A percentile compares a stretch with the other conserved stretches of the same genome.
Conservation (phyloP, 2,797 vertebrate genomes). For the Bovichtus diacanthus region DNA sequence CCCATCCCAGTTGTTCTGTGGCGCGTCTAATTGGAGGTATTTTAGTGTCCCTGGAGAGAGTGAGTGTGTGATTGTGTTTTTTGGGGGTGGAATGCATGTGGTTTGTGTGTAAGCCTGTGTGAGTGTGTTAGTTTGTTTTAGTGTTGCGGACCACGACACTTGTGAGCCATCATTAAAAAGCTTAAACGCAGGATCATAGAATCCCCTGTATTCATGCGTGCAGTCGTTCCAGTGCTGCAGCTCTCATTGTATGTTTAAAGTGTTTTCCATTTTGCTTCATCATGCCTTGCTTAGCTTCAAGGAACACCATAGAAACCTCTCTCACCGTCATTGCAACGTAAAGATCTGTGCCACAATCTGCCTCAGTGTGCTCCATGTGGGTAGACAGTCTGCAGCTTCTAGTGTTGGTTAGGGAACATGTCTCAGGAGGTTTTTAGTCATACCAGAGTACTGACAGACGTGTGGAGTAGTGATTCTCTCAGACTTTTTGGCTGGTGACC, state of each 20-base stretch:
- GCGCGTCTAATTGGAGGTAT: conserved; percentile 75
- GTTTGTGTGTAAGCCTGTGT: conserved; percentile 11
- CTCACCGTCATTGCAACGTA: conserved; percentile 31
- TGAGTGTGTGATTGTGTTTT: conserved; percentile 40
- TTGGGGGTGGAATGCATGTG: conserved; percentile 15
- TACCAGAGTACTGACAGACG: conserved; percentile 6
- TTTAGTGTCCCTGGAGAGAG: conserved; percentile 70
- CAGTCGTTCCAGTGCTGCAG: conserved; percentile 22
- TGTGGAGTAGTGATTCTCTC: conserved; percentile 6
- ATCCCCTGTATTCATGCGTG: conserved; percentile 16
- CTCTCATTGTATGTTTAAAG: conserved; percentile 30
- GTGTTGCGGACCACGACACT: conserved; percentile 24
- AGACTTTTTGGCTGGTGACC: conserved; percentile 46
- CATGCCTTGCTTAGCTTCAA: conserved; percentile 48
- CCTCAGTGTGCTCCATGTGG: not conserved
- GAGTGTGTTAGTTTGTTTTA: conserved; percentile 4
- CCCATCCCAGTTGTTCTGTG: conserved; percentile 73
- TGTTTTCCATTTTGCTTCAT: conserved; percentile 61
- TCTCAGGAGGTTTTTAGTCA: conserved; percentile 18
- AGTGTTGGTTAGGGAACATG: conserved; percentile 10
- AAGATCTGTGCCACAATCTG: conserved; percentile 48
- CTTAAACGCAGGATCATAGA: conserved; percentile 46
- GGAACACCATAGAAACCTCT: conserved; percentile 45
- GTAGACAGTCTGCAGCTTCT: conserved; percentile 17
- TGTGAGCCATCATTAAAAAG: conserved; percentile 49